A percentile compares a stretch with the other conserved stretches of the same genome.
Conservation (phyloP, 1,140 invertebrate species). For the Mesaphorura yosii region DNA sequence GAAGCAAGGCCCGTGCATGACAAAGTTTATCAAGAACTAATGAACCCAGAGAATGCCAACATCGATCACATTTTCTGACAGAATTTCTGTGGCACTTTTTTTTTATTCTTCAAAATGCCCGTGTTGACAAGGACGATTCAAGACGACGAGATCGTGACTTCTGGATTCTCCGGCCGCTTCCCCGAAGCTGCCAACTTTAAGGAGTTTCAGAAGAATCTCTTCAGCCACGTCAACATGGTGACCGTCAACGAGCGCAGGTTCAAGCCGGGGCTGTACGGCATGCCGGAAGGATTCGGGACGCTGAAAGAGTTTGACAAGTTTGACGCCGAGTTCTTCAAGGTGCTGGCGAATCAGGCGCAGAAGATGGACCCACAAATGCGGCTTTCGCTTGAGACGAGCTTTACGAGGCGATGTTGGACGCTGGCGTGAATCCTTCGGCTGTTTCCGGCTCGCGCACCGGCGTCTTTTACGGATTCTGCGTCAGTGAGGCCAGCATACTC, state of each 20-base stretch:
- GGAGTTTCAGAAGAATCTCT: neutral
- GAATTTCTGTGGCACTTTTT: too few species aligned
- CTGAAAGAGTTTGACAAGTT: slow-evolving; percentile 32
- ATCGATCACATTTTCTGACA: too few species aligned
- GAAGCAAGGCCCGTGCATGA: too few species aligned
- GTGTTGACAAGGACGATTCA: too few species aligned
- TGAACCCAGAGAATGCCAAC: too few species aligned
- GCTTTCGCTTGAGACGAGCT: slow-evolving; percentile 46
- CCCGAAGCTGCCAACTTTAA: neutral
- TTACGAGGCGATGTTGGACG: slow-evolving; percentile 50
- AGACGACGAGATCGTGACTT: neutral
- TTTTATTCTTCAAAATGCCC: too few species aligned
- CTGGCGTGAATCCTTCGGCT: slow-evolving; percentile 35
- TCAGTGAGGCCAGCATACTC: neutral
- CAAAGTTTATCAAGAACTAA: too few species aligned
- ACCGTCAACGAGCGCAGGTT: neutral
- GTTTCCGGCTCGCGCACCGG: slow-evolving; percentile 41
- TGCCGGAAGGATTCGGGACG: neutral
- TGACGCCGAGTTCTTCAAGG: slow-evolving; percentile 43
- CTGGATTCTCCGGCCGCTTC: slow-evolving; percentile 1
- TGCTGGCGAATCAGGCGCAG: slow-evolving; percentile 44
- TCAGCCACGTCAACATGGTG: neutral
- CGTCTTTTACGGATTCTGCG: slow-evolving; percentile 42
- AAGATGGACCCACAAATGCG: slow-evolving; percentile 51
- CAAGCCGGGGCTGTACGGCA: neutral